Base-by-base conservation (phyloP, 30 jellyfish, hydroid and myxozoan species). In the Pelagia noctiluca region DNA sequence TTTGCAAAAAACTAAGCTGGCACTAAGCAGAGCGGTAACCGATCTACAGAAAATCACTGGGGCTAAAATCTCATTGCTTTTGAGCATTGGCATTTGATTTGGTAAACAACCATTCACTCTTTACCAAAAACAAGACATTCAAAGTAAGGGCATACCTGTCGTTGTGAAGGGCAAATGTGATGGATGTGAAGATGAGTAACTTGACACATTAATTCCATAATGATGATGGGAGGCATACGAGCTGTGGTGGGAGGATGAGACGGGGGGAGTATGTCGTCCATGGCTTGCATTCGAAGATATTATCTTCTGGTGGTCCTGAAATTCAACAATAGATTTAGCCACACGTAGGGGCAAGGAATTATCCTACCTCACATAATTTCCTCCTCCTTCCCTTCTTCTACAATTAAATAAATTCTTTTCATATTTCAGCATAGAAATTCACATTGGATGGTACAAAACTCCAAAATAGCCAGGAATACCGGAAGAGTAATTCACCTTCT, bases 181-280 rank as follows among this genome's bases (percentile, higher is more conserved):
- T 35, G 50, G 91, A 36, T 71, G 72, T 49, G 91, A 33, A 2
- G 91, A 3, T 19, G 82, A 54, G 68, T 78, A 75, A 19, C 46
- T 66, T 32, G 91, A 57, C 16, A 67, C 46, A 11, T 61, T 71
- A 11, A 71, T 12, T n/a, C 76, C 76, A 50, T 81, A 81, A 33
- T 68, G 91, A 32, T 21, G 70, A 66, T 81, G 91, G 5, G 91
- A 19, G 8, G 91, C 46, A 34, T 60, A 77, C 0, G 89, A 69
- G 22, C 80, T 22, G 19, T 81, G 91, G 47, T 66, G 91, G 21
- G 68, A 23, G 2, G 91, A 66, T 25, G 78, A 22, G 16, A 70
- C 54, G 0, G 91, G 54, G 28, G 91, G 84, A 35, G 91, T 64
- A 19, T 33, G 66, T 1, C 71, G 91, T 21, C 91, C 91, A 23